A percentile compares a stretch with the other conserved stretches of the same genome.
These are phyloP conservation scores for Cephalopholis sonnerati DNA, from an alignment of 2,113 vertebrate genomes.

Conservation along the genomic window DNA sequence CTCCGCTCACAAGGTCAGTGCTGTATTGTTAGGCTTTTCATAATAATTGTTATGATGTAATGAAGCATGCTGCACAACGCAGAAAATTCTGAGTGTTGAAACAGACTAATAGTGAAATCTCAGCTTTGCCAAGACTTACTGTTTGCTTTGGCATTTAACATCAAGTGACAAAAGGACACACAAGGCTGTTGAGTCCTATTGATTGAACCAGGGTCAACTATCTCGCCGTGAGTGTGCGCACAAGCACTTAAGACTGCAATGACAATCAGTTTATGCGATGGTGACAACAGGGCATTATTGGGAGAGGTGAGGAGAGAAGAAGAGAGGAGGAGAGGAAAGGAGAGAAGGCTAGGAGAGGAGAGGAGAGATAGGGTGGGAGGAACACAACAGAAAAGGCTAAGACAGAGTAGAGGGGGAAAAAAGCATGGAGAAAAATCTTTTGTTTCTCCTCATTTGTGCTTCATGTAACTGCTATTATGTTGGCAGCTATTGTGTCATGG, in stretches of 20 bases:
- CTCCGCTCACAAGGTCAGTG: conserved; percentile 44
- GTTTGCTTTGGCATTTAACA: conserved; percentile 52
- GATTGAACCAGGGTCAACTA: conserved; percentile 56
- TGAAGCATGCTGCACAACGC: conserved; percentile 16
- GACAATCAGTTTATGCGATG: conserved; percentile 34
- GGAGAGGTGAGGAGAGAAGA: conserved; percentile 9
- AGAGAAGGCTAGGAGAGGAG: conserved; percentile 19
- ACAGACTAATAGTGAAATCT: conserved; percentile 21
- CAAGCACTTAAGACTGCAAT: conserved; percentile 29
- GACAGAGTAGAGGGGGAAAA: conserved; percentile 1
- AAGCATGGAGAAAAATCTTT: conserved; percentile 42
- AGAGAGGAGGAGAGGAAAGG: conserved; percentile 12
- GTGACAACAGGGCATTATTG: conserved; percentile 31
- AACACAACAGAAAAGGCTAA: conserved; percentile 11
- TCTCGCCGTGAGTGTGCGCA: conserved; percentile 34
- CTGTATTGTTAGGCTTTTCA: conserved; percentile 38
- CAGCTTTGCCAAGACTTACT: conserved; percentile 4
- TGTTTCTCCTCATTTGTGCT: conserved; percentile 64
- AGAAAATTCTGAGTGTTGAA: conserved; percentile 7
- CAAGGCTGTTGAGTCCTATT: conserved; percentile 37
- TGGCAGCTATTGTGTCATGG: conserved; percentile 65
- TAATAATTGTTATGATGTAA: conserved; percentile 40
- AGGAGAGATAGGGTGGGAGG: conserved; percentile 42
- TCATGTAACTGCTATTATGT: conserved; percentile 68
- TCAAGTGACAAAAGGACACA: conserved; percentile 40